Conservation (phyloP, 2,888 invertebrate species). For the Clunio marinus region DNA sequence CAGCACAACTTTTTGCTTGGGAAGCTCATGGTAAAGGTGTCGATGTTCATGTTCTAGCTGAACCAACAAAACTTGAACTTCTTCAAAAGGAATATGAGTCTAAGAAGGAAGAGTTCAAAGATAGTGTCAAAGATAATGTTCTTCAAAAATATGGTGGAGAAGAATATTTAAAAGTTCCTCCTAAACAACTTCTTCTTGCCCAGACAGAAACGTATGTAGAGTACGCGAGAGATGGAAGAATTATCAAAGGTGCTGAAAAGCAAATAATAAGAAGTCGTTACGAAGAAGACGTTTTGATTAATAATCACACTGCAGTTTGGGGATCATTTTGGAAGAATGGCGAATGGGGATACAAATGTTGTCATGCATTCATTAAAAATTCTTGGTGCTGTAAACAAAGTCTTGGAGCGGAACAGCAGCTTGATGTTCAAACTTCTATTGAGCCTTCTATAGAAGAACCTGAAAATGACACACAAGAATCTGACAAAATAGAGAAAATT, state of each 20-base stretch:
- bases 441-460: not conserved
- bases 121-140: slow-evolving; percentile 65
- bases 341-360: slow-evolving; percentile 95
- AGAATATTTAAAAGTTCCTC: slow-evolving; percentile 83
- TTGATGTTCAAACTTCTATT: slow-evolving; percentile 13
- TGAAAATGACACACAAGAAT: slow-evolving; percentile 31
- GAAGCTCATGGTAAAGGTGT: slow-evolving; percentile 90
- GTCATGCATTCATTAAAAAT: slow-evolving; percentile 85
- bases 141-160: slow-evolving; percentile 93
- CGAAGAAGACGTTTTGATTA: slow-evolving; percentile 87
- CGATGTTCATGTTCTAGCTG: slow-evolving; percentile 92
- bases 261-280: slow-evolving; percentile 80
- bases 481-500: slow-evolving; percentile 44
- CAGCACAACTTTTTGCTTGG: slow-evolving; percentile 95
- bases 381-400: slow-evolving; percentile 79
- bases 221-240: slow-evolving; percentile 89
- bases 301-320: slow-evolving; percentile 93
- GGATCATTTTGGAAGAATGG: slow-evolving; percentile 94
- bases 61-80: slow-evolving; percentile 94
- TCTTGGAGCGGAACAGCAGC: slow-evolving; percentile 45
- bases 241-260: slow-evolving; percentile 83
- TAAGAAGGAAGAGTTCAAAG: slow-evolving; percentile 83
- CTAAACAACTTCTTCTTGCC: slow-evolving; percentile 81
- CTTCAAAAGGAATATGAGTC: slow-evolving; percentile 84
- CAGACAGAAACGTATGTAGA: slow-evolving; percentile 96